These are phyloP conservation scores for Benitochromis conjunctus DNA, from an alignment of 2,113 vertebrate species.

Conservation along the genomic window DNA sequence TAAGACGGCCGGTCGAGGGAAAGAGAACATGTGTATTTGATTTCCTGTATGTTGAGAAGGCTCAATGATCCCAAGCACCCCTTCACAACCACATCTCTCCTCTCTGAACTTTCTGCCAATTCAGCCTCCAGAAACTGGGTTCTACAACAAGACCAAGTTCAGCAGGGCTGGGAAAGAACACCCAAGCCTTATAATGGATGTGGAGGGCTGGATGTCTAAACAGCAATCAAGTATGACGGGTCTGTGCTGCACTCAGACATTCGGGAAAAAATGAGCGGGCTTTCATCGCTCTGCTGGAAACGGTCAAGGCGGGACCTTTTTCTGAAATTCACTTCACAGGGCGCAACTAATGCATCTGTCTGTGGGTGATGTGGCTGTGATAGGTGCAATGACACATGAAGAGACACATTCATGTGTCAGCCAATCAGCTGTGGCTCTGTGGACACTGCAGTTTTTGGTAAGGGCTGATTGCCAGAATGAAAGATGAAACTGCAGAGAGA, in stretches of 20 bases:
- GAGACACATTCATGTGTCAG: neutral
- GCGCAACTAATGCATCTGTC: neutral
- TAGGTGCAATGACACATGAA: neutral
- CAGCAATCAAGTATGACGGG: neutral
- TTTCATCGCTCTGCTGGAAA: neutral
- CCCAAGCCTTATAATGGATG: neutral
- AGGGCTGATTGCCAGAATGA: neutral
- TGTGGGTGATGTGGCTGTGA: neutral
- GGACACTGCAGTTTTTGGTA: neutral
- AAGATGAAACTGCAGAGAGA: neutral
- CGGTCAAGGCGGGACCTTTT: neutral
- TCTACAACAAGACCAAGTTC: neutral
- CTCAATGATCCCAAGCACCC: neutral
- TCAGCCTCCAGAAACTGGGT: slow-evolving; percentile 1
- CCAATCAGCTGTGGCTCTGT: neutral
- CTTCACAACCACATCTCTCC: neutral
- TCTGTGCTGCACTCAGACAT: neutral
- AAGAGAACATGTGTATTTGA: neutral
- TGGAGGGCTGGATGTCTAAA: neutral
- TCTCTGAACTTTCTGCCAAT: neutral
- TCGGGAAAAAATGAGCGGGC: neutral
- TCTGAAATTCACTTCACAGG: neutral
- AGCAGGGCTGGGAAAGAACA: neutral
- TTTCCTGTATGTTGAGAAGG: neutral
- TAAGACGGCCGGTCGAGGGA: neutral